Evolutionary conservation across 2,113 vertebrate species (phyloP).

Genomic region (Acrocephalus kingi): DNA sequence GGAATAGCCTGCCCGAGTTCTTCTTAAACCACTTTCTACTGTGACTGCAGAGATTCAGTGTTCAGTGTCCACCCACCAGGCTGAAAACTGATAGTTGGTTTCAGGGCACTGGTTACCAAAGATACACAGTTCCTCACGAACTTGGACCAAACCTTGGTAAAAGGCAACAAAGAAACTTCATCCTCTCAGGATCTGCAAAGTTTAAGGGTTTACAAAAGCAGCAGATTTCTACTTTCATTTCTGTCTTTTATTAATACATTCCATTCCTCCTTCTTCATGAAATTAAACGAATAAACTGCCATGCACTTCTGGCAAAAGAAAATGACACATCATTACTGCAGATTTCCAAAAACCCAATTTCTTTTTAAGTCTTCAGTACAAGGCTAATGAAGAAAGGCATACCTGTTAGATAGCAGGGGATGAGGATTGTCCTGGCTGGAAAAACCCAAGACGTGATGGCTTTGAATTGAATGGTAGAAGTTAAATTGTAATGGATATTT

Average conservation of each 20-base stretch:
- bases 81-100: neutral
- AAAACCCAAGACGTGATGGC: neutral
- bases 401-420: neutral
- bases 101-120: neutral
- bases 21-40: neutral
- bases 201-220: neutral
- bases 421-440: neutral
- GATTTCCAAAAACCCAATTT: neutral
- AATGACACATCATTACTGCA: neutral
- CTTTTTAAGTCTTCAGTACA: neutral
- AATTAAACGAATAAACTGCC: neutral
- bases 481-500: neutral
- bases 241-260: neutral
- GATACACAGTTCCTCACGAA: neutral
- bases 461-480: neutral
- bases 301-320: neutral
- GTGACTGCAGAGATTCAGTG: neutral
- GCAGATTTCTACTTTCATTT: neutral
- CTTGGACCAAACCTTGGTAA: neutral
- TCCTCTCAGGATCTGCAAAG: neutral
- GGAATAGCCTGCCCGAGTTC: neutral
- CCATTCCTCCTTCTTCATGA: neutral
- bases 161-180: neutral
- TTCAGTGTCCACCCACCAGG: neutral
- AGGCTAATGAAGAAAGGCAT: neutral